phyloP scores from a whole-genome alignment of 2,888 invertebrate species.

The Tetrapedia diversipes region DNA sequence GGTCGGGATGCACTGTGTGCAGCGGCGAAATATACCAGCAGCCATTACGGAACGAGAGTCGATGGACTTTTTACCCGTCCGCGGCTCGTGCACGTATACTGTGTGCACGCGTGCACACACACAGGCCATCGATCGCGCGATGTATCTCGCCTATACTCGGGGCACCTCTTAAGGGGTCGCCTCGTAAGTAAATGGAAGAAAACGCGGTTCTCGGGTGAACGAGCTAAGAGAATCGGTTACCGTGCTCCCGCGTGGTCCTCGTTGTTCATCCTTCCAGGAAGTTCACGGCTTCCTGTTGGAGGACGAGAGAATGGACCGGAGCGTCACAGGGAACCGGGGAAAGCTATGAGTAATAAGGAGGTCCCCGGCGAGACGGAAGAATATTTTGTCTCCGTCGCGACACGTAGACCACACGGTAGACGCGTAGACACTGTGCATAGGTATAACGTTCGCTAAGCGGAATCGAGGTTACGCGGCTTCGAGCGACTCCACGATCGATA shows the following conservation, averaged over 20 bases:
- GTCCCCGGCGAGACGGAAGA: constrained; percentile 34
- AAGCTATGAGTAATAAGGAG: constrained; percentile 55
- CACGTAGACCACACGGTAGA: constrained; percentile 31
- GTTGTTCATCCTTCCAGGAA: constrained; percentile 49
- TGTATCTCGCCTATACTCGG: neutral
- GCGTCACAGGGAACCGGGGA: constrained; percentile 39
- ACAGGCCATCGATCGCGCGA: neutral
- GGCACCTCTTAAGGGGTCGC: neutral
- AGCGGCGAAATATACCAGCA: neutral
- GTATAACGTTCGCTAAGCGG: constrained; percentile 6
- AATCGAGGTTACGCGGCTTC: constrained; percentile 48
- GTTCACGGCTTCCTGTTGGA: constrained; percentile 34
- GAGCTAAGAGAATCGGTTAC: constrained; percentile 28
- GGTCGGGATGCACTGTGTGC: neutral
- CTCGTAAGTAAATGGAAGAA: neutral
- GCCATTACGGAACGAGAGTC: neutral
- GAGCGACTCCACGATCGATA: constrained; percentile 35
- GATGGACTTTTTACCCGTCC: neutral
- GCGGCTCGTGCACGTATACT: too few relatives aligned
- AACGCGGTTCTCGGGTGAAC: neutral
- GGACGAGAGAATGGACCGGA: constrained; percentile 42
- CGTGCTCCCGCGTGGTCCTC: constrained; percentile 15
- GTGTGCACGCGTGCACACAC: neutral
- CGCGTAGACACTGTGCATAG: constrained; percentile 41
- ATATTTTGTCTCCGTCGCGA: constrained; percentile 45